A percentile compares a stretch with the other conserved stretches of the same genome.
phyloP scores from a whole-genome alignment of 2,113 vertebrate genomes.

The Platysteira castanea region DNA sequence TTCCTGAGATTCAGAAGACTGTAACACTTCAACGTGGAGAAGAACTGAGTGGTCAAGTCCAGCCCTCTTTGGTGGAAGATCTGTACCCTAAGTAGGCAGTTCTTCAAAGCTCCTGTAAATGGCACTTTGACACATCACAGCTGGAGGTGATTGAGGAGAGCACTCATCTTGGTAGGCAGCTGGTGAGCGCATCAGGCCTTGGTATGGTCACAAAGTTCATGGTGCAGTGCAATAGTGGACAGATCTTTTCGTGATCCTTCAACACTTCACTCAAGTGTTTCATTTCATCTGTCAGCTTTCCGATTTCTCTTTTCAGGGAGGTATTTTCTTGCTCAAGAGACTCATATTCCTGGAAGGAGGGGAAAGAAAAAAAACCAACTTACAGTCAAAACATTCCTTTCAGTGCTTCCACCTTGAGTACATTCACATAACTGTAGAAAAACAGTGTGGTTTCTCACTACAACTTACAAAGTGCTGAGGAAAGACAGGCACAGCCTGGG shows the following conservation, averaged over 20 bases:
- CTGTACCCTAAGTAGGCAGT: background rate
- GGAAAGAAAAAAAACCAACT: background rate
- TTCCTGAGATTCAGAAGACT: background rate
- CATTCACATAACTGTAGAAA: background rate
- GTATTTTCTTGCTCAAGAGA: constrained; percentile 88
- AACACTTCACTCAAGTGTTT: constrained; percentile 80
- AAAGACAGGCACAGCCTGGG: background rate
- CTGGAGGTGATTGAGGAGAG: background rate
- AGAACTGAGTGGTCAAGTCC: background rate
- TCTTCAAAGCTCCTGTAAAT: background rate
- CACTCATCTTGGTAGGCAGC: constrained; percentile 76
- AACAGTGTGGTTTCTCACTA: background rate
- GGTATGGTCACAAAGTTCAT: constrained; percentile 76
- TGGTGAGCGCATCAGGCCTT: constrained; percentile 60
- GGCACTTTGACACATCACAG: background rate
- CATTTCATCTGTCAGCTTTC: constrained; percentile 87
- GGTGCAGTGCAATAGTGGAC: constrained; percentile 82
- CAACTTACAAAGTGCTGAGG: background rate
- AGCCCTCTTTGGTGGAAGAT: background rate
- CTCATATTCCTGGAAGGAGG: constrained; percentile 82
- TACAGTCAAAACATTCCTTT: constrained; percentile 25
- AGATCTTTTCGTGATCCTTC: constrained; percentile 84
- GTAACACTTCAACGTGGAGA: fast-evolving
- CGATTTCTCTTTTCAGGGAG: constrained; percentile 85
- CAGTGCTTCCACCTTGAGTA: background rate